phyloP scores from a whole-genome alignment of 2,888 invertebrate genomes.

The Beris morrisii region DNA sequence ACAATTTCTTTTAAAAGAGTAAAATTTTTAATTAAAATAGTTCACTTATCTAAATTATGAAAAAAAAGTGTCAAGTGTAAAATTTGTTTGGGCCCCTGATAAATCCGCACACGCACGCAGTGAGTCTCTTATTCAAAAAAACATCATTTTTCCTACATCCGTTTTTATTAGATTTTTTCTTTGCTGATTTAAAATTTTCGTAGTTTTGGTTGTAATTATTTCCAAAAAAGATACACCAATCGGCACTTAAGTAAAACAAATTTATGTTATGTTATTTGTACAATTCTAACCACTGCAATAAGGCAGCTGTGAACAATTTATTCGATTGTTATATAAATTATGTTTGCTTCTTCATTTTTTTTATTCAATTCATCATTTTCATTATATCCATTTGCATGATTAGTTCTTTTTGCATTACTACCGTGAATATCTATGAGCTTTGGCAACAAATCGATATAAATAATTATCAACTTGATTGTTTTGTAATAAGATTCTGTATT shows the following conservation, averaged over 20 bases:
- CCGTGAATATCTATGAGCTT: background rate
- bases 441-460: slow-evolving; percentile 11
- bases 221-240: background rate
- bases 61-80: background rate
- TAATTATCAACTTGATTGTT: too few relatives aligned
- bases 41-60: too few relatives aligned
- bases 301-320: background rate
- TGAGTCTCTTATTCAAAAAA: slow-evolving; percentile 48
- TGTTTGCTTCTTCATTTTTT: background rate
- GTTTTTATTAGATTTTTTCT: background rate
- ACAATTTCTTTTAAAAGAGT: too few relatives aligned
- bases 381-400: too few relatives aligned
- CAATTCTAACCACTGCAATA: background rate
- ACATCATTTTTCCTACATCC: background rate
- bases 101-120: slow-evolving; percentile 58
- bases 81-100: slow-evolving; percentile 50
- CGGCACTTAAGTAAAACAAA: background rate
- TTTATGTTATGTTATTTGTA: background rate
- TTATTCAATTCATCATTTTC: background rate
- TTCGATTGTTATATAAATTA: background rate
- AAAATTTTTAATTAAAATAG: too few relatives aligned
- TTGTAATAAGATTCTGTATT: background rate
- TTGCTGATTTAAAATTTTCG: background rate
- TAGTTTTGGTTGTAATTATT: background rate
- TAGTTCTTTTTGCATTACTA: background rate